Evolutionary conservation across 2,113 vertebrate species (phyloP), one percentile per base, ranked within the genome.

Genomic region (Menura novaehollandiae): DNA sequence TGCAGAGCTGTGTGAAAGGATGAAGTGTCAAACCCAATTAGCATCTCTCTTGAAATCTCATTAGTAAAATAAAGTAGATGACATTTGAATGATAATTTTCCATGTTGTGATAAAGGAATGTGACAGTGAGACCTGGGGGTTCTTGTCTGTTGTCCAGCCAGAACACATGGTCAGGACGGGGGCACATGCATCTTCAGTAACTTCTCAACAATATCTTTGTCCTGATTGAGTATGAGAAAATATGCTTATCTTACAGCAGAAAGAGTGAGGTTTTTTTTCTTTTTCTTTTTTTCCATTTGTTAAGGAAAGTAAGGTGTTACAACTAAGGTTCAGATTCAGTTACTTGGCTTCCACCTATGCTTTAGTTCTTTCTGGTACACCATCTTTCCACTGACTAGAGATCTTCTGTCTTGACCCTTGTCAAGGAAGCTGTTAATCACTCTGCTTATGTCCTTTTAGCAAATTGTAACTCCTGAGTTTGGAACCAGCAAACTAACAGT

Each of bases 41-140:
- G 13, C 56, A 37, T 77, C 46, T 86, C 79, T 93, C 75, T 89
- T 85, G 52, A 89, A 87, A 93, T 93, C 88, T 97, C 82, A 51
- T 92, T 96, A 89, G 41, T 96, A 87, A 85, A 62, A 93, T 78
- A 76, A 91, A 75, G 33, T 56, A 89, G 64, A 69, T 91, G 72
- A 85, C 80, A 88, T 67, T 55, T 89, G 76, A 92, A 88, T 94
- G 60, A 73, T 88, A 59, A 14, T 87, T 89, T 96, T 93, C 49
- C 26, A 41, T 39, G 26, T 68, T 68, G 19, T 58, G 28, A 47
- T 85, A 74, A 72, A 94, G 86, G 91, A 92, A 18, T 63, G 69
- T 94, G 78, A 83, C 89, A 69, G 51, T 81, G 78, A 94, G 93
- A 74, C 35, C 44, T 52, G 10, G 5, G 33, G 28, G 37, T 55